Conservation (phyloP, 2,113 vertebrate species). For the Panthera uncia region DNA sequence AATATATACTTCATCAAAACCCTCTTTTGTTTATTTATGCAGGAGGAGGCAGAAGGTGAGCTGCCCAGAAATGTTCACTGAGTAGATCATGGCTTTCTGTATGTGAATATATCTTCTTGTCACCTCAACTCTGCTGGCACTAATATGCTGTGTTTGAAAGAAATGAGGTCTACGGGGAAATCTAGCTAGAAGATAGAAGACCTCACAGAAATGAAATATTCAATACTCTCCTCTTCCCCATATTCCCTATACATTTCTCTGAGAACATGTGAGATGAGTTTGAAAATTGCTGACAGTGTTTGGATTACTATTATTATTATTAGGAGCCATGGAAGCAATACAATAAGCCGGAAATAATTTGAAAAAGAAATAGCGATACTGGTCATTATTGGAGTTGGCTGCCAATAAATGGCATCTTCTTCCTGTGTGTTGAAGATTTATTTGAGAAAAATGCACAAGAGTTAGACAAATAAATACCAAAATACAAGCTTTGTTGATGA, state of each 20-base stretch:
- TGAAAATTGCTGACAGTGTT: conserved; percentile 30
- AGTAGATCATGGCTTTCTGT: conserved; percentile 32
- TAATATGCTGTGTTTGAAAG: conserved; percentile 55
- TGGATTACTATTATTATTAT: not conserved
- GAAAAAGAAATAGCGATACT: not conserved
- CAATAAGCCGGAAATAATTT: not conserved
- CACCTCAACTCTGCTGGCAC: not conserved
- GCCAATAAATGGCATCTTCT: not conserved
- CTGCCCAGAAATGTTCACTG: not conserved
- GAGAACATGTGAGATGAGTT: not conserved
- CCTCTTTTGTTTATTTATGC: conserved; percentile 1
- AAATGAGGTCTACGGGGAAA: conserved; percentile 67
- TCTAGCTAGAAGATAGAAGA: conserved; percentile 19
- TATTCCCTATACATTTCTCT: conserved; percentile 46
- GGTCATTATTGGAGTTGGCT: not conserved
- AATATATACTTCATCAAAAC: not conserved
- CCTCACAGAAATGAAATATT: conserved; percentile 67
- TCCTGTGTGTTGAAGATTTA: not conserved
- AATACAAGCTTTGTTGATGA: not conserved
- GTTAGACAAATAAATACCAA: not conserved
- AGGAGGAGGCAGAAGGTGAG: not conserved
- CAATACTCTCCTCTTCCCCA: conserved; percentile 30
- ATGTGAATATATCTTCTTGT: conserved; percentile 13
- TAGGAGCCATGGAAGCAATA: not conserved
- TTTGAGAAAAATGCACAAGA: not conserved